These are phyloP conservation scores for Otis tarda DNA, from an alignment of 2,113 vertebrate species.

Conservation along the genomic window DNA sequence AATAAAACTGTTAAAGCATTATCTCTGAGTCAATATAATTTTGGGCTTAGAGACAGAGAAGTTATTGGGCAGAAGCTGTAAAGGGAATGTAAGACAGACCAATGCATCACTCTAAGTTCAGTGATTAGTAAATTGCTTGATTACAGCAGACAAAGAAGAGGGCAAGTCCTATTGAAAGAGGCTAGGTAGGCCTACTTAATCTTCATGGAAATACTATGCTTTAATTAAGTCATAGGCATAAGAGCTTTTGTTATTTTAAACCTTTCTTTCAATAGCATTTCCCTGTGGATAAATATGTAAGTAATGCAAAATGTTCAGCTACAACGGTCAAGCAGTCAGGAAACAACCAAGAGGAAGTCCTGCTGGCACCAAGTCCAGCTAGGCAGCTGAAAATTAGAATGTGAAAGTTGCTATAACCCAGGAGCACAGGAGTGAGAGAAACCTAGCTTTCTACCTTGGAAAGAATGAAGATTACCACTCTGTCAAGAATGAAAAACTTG, in stretches of 20 bases:
- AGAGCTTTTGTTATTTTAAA: background rate
- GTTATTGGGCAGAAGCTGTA: background rate
- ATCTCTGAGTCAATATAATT: background rate
- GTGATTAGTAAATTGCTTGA: background rate
- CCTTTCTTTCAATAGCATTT: background rate
- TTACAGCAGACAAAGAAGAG: background rate
- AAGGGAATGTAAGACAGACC: background rate
- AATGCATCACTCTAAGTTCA: background rate
- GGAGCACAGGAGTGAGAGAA: background rate
- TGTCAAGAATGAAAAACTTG: background rate
- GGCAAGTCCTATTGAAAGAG: background rate
- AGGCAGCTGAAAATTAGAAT: background rate
- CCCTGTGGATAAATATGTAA: background rate
- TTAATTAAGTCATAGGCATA: background rate
- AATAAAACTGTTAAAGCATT: background rate
- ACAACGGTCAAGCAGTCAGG: background rate
- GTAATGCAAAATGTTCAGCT: background rate
- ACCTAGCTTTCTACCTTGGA: background rate
- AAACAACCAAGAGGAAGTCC: background rate
- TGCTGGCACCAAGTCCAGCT: background rate
- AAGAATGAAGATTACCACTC: background rate
- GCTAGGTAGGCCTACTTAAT: background rate
- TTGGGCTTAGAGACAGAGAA: background rate
- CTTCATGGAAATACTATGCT: background rate
- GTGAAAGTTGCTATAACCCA: background rate